Conservation (phyloP, 2,888 invertebrate genomes). For the Drosophila prostipennis region DNA sequence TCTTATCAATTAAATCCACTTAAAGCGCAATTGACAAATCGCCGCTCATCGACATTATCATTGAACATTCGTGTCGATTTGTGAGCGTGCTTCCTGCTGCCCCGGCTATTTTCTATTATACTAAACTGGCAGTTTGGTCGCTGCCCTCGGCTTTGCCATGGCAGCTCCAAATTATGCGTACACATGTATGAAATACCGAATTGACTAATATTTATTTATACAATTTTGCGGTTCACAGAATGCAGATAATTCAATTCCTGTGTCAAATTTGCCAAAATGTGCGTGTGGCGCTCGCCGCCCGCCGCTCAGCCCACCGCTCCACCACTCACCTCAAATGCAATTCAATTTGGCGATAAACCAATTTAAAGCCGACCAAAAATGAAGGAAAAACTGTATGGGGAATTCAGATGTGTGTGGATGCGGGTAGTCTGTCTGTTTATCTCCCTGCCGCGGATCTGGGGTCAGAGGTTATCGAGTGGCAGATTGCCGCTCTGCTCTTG, state of each 20-base stretch:
- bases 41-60: conserved; percentile 23
- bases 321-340: conserved; percentile 32
- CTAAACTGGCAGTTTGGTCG: conserved; percentile 18
- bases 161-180: conserved; percentile 51
- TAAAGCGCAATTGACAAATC: conserved; percentile 35
- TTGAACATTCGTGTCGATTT: conserved; percentile 19
- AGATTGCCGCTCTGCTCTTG: background rate
- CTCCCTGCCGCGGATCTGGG: background rate
- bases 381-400: conserved; percentile 12
- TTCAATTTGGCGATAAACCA: conserved; percentile 40
- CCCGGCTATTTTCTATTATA: conserved; percentile 11
- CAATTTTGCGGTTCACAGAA: conserved; percentile 66
- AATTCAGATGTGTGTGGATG: background rate
- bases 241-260: conserved; percentile 64
- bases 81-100: conserved; percentile 26
- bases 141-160: conserved; percentile 12
- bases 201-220: conserved; percentile 70
- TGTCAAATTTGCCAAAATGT: conserved; percentile 54
- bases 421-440: conserved; percentile 14
- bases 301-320: conserved; percentile 1
- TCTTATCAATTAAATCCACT: conserved; percentile 31
- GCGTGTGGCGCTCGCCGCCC: background rate
- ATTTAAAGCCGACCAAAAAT: conserved; percentile 37
- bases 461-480: conserved; percentile 35
- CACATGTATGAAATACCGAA: conserved; percentile 55